These are phyloP conservation scores for Diglossa cyanea DNA, from an alignment of 2,797 vertebrate genomes.

Conservation along the genomic window DNA sequence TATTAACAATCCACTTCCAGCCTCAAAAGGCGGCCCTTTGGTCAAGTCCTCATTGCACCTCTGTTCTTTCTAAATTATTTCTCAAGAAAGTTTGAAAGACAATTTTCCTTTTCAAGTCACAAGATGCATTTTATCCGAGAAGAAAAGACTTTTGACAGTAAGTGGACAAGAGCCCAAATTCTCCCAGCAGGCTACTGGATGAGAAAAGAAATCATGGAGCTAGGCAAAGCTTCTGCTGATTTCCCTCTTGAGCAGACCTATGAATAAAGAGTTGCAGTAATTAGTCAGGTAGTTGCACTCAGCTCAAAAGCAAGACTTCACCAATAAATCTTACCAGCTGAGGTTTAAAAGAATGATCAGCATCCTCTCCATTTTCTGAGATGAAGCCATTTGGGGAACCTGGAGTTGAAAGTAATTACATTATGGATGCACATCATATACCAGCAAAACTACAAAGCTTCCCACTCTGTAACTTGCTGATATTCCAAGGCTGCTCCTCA, in stretches of 20 bases:
- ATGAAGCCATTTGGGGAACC: not conserved
- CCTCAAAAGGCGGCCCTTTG: not conserved
- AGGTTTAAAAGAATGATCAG: not conserved
- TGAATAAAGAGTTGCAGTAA: not conserved
- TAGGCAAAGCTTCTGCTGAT: not conserved
- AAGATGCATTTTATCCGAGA: not conserved
- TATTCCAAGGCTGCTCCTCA: not conserved
- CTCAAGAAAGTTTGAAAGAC: not conserved
- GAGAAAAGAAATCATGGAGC: not conserved
- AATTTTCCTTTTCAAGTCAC: not conserved
- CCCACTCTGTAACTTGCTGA: not conserved
- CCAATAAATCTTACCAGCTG: not conserved
- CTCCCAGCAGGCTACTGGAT: not conserved
- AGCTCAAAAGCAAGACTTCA: not conserved
- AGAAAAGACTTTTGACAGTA: not conserved
- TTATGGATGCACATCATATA: not conserved
- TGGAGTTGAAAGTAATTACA: not conserved
- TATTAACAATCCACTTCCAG: not conserved
- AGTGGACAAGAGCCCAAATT: not conserved
- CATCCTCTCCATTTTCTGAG: not conserved
- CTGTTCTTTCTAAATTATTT: not conserved
- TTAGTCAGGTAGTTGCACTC: not conserved
- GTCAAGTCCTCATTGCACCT: not conserved
- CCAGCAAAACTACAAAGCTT: not conserved
- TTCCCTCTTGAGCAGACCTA: not conserved